A percentile compares a stretch with the other conserved stretches of the same genome.
Evolutionary conservation across 2,888 invertebrate genomes (phyloP).

Genomic region (Sinodicranocentrus sp.): DNA sequence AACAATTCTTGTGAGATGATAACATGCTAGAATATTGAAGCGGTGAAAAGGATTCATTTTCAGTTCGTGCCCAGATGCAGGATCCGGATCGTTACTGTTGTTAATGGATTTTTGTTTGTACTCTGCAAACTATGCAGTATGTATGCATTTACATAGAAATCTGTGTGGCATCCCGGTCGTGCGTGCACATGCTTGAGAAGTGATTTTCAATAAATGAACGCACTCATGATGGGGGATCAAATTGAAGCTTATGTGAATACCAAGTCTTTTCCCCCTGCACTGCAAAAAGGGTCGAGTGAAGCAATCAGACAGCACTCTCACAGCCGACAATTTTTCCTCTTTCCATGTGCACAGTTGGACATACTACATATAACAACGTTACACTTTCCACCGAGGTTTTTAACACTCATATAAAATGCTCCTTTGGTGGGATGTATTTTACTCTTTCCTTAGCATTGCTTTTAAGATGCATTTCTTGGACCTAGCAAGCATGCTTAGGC

Average conservation of each 20-base stretch:
- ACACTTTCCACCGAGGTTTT: no score
- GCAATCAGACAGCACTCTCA: no score
- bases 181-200: constrained; percentile 15
- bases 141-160: constrained; percentile 17
- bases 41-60: constrained; percentile 40
- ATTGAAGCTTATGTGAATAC: no score
- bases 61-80: constrained; percentile 53
- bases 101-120: constrained; percentile 48
- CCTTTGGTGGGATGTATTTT: no score
- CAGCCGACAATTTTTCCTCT: no score
- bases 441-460: constrained; percentile 2
- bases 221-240: constrained; percentile 31
- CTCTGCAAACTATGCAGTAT: constrained; percentile 4
- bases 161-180: not conserved
- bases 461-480: not conserved
- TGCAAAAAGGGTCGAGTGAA: no score
- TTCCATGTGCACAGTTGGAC: no score
- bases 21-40: constrained; percentile 9
- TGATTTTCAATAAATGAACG: constrained; percentile 33
- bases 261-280: no score
- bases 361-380: no score
- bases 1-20: constrained; percentile 18
- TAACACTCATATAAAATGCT: no score
- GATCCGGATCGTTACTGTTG: constrained; percentile 31
- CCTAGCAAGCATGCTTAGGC: not conserved